A percentile compares a stretch with the other conserved stretches of the same genome.
These are phyloP conservation scores for Drosophila lacteicornis DNA, from an alignment of 1,140 invertebrate species.

Conservation along the genomic window DNA sequence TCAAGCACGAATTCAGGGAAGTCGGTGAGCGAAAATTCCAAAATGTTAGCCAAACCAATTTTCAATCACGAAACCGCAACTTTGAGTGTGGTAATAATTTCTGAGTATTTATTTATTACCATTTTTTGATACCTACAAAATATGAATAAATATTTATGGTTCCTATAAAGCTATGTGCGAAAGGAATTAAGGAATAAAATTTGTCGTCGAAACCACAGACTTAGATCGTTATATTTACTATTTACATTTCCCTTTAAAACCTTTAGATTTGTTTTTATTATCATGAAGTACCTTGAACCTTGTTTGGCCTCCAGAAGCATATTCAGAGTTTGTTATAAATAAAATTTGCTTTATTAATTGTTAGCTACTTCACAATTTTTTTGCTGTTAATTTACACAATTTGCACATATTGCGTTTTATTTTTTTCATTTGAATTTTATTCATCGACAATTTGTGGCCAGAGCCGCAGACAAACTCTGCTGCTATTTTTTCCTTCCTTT, in stretches of 20 bases:
- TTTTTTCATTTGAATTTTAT: conserved; percentile 37
- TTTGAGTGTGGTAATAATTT: conserved; percentile 1
- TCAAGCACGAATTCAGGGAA: conserved; percentile 25
- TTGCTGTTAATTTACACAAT: conserved; percentile 52
- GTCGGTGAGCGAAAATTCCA: background rate
- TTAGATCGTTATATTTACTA: background rate
- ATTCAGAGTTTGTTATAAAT: background rate
- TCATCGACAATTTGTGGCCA: conserved; percentile 17
- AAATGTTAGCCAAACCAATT: conserved; percentile 5
- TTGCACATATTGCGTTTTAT: conserved; percentile 37
- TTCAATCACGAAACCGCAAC: conserved; percentile 5
- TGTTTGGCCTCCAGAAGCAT: background rate
- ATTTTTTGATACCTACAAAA: background rate
- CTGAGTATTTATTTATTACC: background rate
- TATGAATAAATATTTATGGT: background rate
- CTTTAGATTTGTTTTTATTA: no score
- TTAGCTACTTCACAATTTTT: conserved; percentile 7
- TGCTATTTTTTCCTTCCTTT: conserved; percentile 6
- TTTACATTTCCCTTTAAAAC: background rate
- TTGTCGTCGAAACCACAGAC: background rate
- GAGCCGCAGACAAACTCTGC: conserved; percentile 11
- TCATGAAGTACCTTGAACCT: background rate
- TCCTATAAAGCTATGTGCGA: background rate
- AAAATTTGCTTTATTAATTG: conserved; percentile 17
- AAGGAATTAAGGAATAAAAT: background rate